Conservation (phyloP, 2,888 invertebrate species). For the Aplocera efformata region DNA sequence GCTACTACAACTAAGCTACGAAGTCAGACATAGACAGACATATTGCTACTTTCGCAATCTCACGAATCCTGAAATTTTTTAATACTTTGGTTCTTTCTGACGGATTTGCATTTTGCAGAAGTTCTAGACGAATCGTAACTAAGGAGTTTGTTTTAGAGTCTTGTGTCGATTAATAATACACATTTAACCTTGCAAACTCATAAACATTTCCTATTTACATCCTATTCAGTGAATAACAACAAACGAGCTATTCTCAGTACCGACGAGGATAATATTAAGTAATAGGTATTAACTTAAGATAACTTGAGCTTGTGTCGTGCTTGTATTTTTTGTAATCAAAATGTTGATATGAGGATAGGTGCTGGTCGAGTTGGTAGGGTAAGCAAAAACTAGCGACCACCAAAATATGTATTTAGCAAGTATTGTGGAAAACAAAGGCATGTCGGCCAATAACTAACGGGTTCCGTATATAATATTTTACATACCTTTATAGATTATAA, state of each 20-base stretch:
- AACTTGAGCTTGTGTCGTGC: neutral
- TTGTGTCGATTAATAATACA: neutral
- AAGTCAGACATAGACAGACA: too few relatives aligned
- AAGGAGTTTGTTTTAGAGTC: too few relatives aligned
- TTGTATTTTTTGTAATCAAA: neutral
- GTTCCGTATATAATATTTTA: conserved; percentile 13
- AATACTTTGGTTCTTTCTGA: too few relatives aligned
- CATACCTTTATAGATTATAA: too few relatives aligned
- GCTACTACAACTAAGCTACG: too few relatives aligned
- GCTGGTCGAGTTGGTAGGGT: neutral
- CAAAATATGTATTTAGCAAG: conserved; percentile 7
- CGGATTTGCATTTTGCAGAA: too few relatives aligned
- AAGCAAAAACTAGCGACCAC: conserved; percentile 17
- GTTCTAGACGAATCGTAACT: too few relatives aligned
- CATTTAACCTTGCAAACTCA: conserved; percentile 15
- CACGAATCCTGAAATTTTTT: too few relatives aligned
- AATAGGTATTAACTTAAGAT: conserved; percentile 1
- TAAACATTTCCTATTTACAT: conserved; percentile 22
- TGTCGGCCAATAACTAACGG: neutral
- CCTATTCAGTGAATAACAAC: conserved; percentile 12
- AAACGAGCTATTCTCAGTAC: conserved; percentile 27
- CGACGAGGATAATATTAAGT: conserved; percentile 23
- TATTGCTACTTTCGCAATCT: too few relatives aligned
- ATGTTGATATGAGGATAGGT: conserved; percentile 6
- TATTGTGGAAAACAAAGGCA: conserved; percentile 4